These are phyloP conservation scores for Mylabris phalerata DNA, from an alignment of 1,140 invertebrate species.

Conservation along the genomic window DNA sequence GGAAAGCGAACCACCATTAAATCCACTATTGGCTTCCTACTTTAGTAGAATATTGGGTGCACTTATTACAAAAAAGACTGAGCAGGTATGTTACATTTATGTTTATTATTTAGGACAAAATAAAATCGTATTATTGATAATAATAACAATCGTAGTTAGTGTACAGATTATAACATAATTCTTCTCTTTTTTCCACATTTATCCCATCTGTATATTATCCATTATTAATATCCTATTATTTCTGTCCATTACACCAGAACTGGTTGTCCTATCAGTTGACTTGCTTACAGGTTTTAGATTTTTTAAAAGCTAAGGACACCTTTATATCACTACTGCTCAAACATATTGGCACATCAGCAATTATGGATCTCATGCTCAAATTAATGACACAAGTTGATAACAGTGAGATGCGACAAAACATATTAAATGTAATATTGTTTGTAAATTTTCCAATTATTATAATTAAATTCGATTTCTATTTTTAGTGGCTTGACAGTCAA, in stretches of 20 bases:
- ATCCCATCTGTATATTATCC: conserved; percentile 3
- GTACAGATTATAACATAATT: neutral
- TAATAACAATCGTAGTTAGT: neutral
- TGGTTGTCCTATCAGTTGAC: conserved; percentile 88
- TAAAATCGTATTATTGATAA: neutral
- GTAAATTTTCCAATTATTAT: neutral
- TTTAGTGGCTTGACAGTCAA: conserved; percentile 86
- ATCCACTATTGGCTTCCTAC: conserved; percentile 91
- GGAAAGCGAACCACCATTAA: conserved; percentile 77
- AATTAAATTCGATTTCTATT: conserved; percentile 27
- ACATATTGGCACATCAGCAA: conserved; percentile 89
- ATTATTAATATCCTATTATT: conserved; percentile 17
- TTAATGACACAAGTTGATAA: conserved; percentile 81
- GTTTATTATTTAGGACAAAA: neutral
- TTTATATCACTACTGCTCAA: conserved; percentile 80
- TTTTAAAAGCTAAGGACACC: conserved; percentile 76
- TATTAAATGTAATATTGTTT: conserved; percentile 69
- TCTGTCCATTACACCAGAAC: conserved; percentile 51
- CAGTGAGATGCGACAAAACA: conserved; percentile 66
- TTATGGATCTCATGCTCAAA: conserved; percentile 89
- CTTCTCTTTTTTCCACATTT: conserved; percentile 14
- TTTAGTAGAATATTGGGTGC: conserved; percentile 91
- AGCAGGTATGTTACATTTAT: conserved; percentile 52
- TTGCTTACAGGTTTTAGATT: conserved; percentile 84
- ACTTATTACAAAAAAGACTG: conserved; percentile 71